These are phyloP conservation scores for Coptodon bakossiorum DNA, from an alignment of 2,113 vertebrate genomes.

Conservation along the genomic window DNA sequence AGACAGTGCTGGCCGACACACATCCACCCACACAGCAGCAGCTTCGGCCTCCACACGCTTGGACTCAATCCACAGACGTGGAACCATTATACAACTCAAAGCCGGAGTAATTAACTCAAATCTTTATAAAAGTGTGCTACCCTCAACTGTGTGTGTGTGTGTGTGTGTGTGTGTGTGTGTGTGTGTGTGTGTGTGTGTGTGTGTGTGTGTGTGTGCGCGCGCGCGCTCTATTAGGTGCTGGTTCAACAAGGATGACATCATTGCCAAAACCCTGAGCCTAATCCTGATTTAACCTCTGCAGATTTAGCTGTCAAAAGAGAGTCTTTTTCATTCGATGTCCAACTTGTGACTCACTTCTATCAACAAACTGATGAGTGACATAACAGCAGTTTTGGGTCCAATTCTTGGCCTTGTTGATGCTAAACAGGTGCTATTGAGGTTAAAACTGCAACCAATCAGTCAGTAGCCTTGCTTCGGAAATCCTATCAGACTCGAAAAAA, in stretches of 20 bases:
- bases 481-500: background rate
- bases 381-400: background rate
- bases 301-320: background rate
- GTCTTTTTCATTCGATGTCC: background rate
- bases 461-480: background rate
- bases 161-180: background rate
- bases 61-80: constrained; percentile 19
- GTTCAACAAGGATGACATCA: constrained; percentile 47
- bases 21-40: background rate
- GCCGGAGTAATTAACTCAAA: constrained; percentile 39
- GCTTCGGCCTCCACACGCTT: constrained; percentile 1
- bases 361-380: background rate
- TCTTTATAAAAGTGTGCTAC: constrained; percentile 1
- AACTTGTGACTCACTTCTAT: background rate
- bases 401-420: background rate
- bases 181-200: background rate
- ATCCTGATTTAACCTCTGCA: constrained; percentile 36
- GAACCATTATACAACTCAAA: constrained; percentile 46
- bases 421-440: background rate
- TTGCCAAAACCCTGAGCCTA: constrained; percentile 17
- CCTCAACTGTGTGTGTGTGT: background rate
- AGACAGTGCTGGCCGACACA: background rate
- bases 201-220: too few relatives aligned
- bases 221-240: background rate
- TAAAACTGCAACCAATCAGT: background rate